phyloP scores from a whole-genome alignment of 1,140 invertebrate species.

The Lethocerus indicus region DNA sequence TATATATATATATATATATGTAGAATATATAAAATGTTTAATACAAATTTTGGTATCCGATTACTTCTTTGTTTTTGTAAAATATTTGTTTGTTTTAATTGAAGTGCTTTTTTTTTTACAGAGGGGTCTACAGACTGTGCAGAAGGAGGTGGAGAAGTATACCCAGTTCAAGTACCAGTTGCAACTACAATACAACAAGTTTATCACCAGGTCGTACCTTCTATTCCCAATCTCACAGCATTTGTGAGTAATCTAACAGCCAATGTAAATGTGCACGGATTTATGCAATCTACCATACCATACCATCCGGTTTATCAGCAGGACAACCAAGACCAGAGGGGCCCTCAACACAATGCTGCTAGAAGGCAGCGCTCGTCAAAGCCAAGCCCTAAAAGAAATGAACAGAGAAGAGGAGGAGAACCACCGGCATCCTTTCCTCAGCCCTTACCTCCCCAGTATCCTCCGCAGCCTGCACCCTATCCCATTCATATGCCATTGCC shows the following conservation, averaged over 20 bases:
- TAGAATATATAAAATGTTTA: too few species aligned
- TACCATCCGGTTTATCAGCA: too few species aligned
- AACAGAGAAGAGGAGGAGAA: not conserved
- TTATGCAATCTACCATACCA: too few species aligned
- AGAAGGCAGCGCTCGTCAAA: not conserved
- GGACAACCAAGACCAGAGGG: too few species aligned
- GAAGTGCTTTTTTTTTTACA: too few species aligned
- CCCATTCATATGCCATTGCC: conserved; percentile 2
- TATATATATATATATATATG: too few species aligned
- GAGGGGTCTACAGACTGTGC: too few species aligned
- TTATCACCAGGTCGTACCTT: conserved; percentile 5
- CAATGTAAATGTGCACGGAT: too few species aligned
- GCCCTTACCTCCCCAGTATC: not conserved
- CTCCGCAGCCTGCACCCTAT: not conserved
- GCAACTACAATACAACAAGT: conserved; percentile 7
- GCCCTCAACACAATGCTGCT: not conserved
- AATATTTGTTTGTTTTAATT: too few species aligned
- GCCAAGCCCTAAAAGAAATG: conserved; percentile 2
- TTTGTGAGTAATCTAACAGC: not conserved
- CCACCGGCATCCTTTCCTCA: not conserved
- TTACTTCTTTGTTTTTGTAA: too few species aligned
- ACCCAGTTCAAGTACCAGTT: conserved; percentile 3
- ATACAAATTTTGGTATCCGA: too few species aligned
- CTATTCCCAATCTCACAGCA: not conserved
- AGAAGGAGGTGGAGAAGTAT: conserved; percentile 1